phyloP scores from a whole-genome alignment of 1,140 invertebrate genomes.

The Trichogramma pretiosum region DNA sequence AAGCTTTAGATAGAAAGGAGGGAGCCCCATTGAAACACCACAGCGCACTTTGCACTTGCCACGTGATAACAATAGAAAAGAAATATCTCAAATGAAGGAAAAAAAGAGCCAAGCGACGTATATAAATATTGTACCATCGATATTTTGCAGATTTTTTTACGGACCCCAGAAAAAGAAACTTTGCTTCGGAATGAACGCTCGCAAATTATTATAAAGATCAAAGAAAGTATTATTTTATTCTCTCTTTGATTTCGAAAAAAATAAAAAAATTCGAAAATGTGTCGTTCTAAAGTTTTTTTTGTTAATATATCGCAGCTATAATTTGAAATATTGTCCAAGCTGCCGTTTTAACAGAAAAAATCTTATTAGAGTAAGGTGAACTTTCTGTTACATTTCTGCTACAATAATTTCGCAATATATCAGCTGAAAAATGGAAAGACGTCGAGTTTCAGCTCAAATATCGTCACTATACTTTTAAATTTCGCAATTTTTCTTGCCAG shows the following conservation, averaged over 20 bases:
- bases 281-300: too few relatives aligned
- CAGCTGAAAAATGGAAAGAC: too few relatives aligned
- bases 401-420: too few relatives aligned
- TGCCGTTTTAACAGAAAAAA: neutral
- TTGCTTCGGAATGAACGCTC: too few relatives aligned
- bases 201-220: too few relatives aligned
- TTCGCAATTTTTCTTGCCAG: neutral
- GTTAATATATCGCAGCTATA: neutral
- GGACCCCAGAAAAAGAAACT: neutral
- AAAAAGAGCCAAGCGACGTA: conserved; percentile 13
- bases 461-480: neutral
- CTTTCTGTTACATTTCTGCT: too few relatives aligned
- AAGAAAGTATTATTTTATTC: neutral
- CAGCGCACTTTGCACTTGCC: conserved; percentile 7
- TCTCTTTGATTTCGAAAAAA: neutral
- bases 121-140: too few relatives aligned
- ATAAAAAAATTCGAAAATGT: too few relatives aligned
- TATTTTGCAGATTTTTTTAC: too few relatives aligned
- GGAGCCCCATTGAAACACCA: too few relatives aligned
- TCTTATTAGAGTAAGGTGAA: too few relatives aligned
- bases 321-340: neutral
- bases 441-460: too few relatives aligned
- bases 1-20: neutral
- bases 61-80: conserved; percentile 14
- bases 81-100: conserved; percentile 19